phyloP scores from a whole-genome alignment of 2,888 invertebrate genomes.

The Brachycybe producta region DNA sequence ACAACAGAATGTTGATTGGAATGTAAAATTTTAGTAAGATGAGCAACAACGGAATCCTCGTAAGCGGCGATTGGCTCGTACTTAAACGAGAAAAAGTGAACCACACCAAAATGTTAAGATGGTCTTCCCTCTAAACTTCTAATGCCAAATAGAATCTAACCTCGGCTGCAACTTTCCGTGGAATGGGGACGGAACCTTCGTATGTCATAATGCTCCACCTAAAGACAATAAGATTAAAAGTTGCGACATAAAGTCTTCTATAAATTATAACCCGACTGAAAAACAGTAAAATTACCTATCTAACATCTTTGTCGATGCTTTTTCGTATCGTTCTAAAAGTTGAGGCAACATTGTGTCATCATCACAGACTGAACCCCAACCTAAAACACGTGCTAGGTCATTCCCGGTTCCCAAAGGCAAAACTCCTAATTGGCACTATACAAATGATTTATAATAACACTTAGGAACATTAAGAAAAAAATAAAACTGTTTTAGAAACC shows the following conservation, averaged over 20 bases:
- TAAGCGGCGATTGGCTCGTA: slow-evolving; percentile 49
- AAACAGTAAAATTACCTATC: slow-evolving; percentile 51
- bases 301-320: slow-evolving; percentile 93
- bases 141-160: no score
- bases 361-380: slow-evolving; percentile 94
- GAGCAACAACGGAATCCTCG: slow-evolving; percentile 61
- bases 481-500: slow-evolving; percentile 14
- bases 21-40: slow-evolving; percentile 73
- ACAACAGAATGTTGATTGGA: slow-evolving; percentile 61
- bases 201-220: slow-evolving; percentile 94
- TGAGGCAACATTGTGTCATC: slow-evolving; percentile 87
- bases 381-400: slow-evolving; percentile 84
- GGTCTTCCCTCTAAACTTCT: no score
- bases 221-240: slow-evolving; percentile 21
- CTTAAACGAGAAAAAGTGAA: slow-evolving; percentile 20
- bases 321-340: slow-evolving; percentile 83
- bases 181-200: slow-evolving; percentile 34
- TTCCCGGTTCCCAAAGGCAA: slow-evolving; percentile 92
- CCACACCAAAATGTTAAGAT: no score
- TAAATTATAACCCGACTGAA: neutral
- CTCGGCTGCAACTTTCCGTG: slow-evolving; percentile 31
- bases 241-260: neutral
- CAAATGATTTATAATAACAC: slow-evolving; percentile 33
- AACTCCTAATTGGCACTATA: slow-evolving; percentile 86
- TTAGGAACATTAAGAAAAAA: slow-evolving; percentile 1